Conservation (phyloP, 53 echinoderm and acorn worm genomes). For the Apostichopus leukothele region DNA sequence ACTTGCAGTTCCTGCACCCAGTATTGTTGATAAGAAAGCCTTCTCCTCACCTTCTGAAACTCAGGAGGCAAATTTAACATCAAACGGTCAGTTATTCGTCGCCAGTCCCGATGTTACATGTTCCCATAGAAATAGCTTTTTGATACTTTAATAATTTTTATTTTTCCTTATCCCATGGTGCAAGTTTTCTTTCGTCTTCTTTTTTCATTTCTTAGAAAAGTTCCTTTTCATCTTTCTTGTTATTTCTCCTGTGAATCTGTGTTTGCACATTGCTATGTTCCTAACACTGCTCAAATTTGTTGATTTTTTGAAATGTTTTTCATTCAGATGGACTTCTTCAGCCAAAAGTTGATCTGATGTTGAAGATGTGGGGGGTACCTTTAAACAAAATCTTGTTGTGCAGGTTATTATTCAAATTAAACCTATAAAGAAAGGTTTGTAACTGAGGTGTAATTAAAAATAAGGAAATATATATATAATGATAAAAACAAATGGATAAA, state of each 20-base stretch:
- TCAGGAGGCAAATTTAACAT: slow-evolving; percentile 41
- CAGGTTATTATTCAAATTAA: too few species aligned
- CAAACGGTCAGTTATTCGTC: slow-evolving; percentile 42
- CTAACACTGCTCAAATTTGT: too few species aligned
- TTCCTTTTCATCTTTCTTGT: background rate
- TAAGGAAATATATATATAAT: too few species aligned
- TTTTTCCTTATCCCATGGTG: background rate
- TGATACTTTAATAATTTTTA: background rate
- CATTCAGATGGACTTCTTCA: too few species aligned
- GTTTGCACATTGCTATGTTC: background rate
- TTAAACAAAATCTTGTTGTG: too few species aligned
- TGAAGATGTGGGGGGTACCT: too few species aligned
- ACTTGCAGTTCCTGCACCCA: slow-evolving; percentile 34
- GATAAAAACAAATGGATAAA: too few species aligned
- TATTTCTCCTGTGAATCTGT: background rate
- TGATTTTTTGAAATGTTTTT: too few species aligned
- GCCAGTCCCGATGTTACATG: slow-evolving; percentile 2
- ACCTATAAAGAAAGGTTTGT: too few species aligned
- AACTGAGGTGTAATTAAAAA: too few species aligned
- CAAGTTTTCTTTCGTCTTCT: background rate
- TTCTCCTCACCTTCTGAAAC: slow-evolving; percentile 48
- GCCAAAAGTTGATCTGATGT: too few species aligned
- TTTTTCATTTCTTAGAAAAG: background rate
- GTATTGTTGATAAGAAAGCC: slow-evolving; percentile 45
- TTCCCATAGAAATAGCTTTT: background rate